Conservation (phyloP, 2,888 invertebrate genomes). For the Apamea monoglypha region DNA sequence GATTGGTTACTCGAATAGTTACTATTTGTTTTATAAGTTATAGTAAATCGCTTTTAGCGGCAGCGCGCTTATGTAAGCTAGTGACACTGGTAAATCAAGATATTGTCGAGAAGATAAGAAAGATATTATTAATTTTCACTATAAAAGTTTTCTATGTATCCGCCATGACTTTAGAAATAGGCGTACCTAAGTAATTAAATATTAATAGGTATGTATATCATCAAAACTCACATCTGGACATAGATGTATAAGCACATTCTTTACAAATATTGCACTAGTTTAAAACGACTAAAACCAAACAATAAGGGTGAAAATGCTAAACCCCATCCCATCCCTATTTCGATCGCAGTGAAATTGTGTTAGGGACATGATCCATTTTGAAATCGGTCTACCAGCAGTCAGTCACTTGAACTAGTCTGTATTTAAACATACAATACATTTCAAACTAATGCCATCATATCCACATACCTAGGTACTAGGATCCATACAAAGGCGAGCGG, state of each 20-base stretch:
- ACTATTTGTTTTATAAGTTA: conserved; percentile 11
- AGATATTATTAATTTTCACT: too few relatives aligned
- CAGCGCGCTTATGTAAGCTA: neutral
- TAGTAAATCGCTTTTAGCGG: neutral
- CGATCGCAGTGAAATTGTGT: neutral
- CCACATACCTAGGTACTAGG: neutral
- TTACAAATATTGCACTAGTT: neutral
- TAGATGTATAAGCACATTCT: neutral
- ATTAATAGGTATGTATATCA: neutral
- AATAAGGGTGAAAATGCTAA: neutral
- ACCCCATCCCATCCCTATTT: neutral
- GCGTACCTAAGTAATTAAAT: neutral
- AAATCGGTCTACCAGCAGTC: neutral
- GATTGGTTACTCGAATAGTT: conserved; percentile 17
- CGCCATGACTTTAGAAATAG: neutral
- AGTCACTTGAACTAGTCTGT: neutral
- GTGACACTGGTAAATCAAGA: neutral
- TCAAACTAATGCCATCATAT: neutral
- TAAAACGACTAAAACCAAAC: neutral
- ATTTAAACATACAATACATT: neutral
- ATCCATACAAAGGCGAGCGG: conserved; percentile 1
- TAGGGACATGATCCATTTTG: too few relatives aligned
- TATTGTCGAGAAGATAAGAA: neutral
- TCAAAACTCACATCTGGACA: neutral
- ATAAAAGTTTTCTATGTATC: neutral